phyloP scores from a whole-genome alignment of 2,113 vertebrate genomes.

The Solea senegalensis region DNA sequence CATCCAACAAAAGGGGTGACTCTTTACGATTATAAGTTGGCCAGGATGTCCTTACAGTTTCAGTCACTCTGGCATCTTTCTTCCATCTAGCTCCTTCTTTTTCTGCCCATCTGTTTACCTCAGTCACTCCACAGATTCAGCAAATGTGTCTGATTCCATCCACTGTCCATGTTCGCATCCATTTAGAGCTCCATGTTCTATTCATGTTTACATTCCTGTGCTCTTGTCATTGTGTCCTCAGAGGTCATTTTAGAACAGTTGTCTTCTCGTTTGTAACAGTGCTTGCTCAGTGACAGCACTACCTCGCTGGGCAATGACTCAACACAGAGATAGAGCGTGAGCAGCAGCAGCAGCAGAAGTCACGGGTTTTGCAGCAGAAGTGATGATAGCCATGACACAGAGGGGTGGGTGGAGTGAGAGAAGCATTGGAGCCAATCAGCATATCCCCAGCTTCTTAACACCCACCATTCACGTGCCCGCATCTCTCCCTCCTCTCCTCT shows the following conservation, averaged over 20 bases:
- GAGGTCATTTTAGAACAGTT: constrained; percentile 71
- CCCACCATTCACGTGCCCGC: constrained; percentile 75
- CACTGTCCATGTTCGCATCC: constrained; percentile 10
- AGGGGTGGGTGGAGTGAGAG: constrained; percentile 75
- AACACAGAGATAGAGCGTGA: constrained; percentile 40
- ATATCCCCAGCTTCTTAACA: constrained; percentile 68
- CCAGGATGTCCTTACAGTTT: not conserved
- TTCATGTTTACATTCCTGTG: not conserved
- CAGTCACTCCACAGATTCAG: constrained; percentile 38
- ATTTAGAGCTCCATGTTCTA: constrained; percentile 20
- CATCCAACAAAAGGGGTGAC: constrained; percentile 8
- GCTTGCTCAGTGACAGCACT: constrained; percentile 17
- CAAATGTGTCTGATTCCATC: constrained; percentile 10
- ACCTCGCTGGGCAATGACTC: constrained; percentile 75
- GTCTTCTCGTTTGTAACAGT: constrained; percentile 24
- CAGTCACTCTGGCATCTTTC: constrained; percentile 11
- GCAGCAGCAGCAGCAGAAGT: constrained; percentile 63
- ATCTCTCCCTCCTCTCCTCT: constrained; percentile 74
- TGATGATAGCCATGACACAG: constrained; percentile 71
- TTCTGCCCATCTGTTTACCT: constrained; percentile 17
- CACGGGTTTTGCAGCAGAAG: constrained; percentile 79
- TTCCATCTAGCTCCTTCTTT: constrained; percentile 8
- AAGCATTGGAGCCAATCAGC: constrained; percentile 82
- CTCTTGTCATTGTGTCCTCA: constrained; percentile 40
- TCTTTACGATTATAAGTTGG: constrained; percentile 21